Evolutionary conservation across 2,888 invertebrate genomes (phyloP), one percentile per base, ranked within the genome.

Genomic region (Ophonus ardosiacus): DNA sequence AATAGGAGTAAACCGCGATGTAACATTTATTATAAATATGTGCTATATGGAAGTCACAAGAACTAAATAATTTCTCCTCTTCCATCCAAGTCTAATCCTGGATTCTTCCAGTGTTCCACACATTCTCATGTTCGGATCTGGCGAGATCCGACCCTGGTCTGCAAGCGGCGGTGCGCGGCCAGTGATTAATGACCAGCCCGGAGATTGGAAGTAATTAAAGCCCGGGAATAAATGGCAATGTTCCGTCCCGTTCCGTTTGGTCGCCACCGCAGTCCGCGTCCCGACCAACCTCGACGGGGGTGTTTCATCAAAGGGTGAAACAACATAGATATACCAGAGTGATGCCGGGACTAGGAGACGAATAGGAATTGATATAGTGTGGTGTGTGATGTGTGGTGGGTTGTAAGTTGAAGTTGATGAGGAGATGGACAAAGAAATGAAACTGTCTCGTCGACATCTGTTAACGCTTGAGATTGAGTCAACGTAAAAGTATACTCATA

Each of bases 161-260:
- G 79, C 79, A 59, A 17, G 76, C 74, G 88, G 87, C 85, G 87
- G 86, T 86, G 87, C 86, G 87, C 86, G 82, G 85, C 87, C 87
- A 85, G 87, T 91, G 91, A 91, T 91, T 91, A 91, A 91, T 91
- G 91, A 90, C 90, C 90, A 15, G 89, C 90, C 90, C 90, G 91
- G 91, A 91, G 91, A 91, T 91, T 91, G 91, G 91, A 91, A 91
- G 91, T 91, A 91, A 91, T 91, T 91, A 91, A 91, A 91, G 91
- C 91, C 90, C 90, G 89, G 90, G 91, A 90, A 91, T 91, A 91
- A 91, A 91, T 91, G 91, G 91, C 90, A 90, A 89, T 89, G 90
- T 88, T 89, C 90, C 90, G 91, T 91, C 90, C 90, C 89, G 89
- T 89, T 89, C 80, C 81, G 84, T 74, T 78, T 78, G 68, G 65